Evolutionary conservation across 2,113 vertebrate genomes (phyloP), one percentile per base, ranked within the genome.

Genomic region (Myxocyprinus asiaticus): DNA sequence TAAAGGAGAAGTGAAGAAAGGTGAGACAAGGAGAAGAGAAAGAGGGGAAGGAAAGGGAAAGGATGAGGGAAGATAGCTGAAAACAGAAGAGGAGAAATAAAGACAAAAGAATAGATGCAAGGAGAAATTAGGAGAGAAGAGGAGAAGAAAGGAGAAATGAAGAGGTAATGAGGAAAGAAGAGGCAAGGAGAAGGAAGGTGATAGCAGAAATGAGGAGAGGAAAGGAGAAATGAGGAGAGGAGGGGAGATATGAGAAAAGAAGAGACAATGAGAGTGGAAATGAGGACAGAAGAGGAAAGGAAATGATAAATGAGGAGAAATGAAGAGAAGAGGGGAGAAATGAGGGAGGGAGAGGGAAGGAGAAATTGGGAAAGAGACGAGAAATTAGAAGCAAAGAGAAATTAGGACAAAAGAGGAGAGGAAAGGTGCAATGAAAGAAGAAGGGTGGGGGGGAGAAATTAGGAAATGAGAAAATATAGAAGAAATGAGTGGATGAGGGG

Each of bases 1-100:
- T 17, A 10, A 9, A 48, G 47, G 47, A 48, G 47, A 48, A 48
- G 6, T 48, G 47, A 6, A 9, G 47, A 48, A 5, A 48, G 22
- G 22, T 48, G 6, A 48, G 22, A 33, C 22, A 33, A 33, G 47
- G 9, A 43, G 10, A 6, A 5, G 9, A 11, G 22, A 65, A 44
- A 65, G 62, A 43, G 5, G 42, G 14, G 33, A 43, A 5, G 6
- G 7, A 33, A 5, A 1, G 43, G 79, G 69, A 80, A 81, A 81
- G 85, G 82, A 85, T 82, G 47, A 6, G 47, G 83, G 61, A 33
- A 33, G 22, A 33, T 33, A 33, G 3, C 22, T 33, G 82, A 85
- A 86, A 81, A 82, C 73, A 56, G 81, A 53, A 71, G 47, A 33
- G 22, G 22, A 33, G 22, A 33, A 33, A 33, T 33, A 33, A 33